Evolutionary conservation across 37 sponge, comb jelly and placozoan species (phyloP), one percentile per base, ranked within the genome.

Genomic region (Agelas oroides): DNA sequence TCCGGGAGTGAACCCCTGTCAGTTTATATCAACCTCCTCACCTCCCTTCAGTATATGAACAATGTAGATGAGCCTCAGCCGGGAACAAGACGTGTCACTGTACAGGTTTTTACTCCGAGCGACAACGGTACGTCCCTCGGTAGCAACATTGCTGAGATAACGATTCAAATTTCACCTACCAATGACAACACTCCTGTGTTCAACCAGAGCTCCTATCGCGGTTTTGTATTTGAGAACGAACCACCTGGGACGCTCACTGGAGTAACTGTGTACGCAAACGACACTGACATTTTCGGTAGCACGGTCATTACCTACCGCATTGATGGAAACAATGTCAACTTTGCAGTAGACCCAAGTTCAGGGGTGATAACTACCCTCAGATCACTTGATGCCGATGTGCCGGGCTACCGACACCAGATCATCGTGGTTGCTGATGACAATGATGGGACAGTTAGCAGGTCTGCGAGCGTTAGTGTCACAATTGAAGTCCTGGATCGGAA

Each of bases 101-200:
- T 84, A 1, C 90, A 84, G 39, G 74, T 79, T 3, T 79, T 66
- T 58, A 79, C 90, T 38, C 73, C 60, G 5, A 38, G 40, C 11
- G 80, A 86, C 24, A 37, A 30, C 3, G 76, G 66, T 23, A 21
- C 19, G 0, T 5, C 39, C 38, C 20, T 70, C 2, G 59, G 27
- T 20, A 90, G 91, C 36, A 60, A 80, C 24, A 18, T 72, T 66
- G 78, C 86, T 62, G 25, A 69, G 16, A 34, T 58, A 5, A 35
- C 64, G 24, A 80, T 91, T 37, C 19, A 61, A n/a, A 65, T 91
- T 11, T 8, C 55, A 1, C 59, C 79, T n/a, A 27, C 76, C 35
- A 91, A 91, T 71, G 88, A 91, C 67, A 67, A 86, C 0, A 13
- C 39, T 40, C 92, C 87, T 12, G 23, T 63, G 30, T 86, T 87